phyloP scores from a whole-genome alignment of 2,113 vertebrate genomes.

The Leptosomus discolor region DNA sequence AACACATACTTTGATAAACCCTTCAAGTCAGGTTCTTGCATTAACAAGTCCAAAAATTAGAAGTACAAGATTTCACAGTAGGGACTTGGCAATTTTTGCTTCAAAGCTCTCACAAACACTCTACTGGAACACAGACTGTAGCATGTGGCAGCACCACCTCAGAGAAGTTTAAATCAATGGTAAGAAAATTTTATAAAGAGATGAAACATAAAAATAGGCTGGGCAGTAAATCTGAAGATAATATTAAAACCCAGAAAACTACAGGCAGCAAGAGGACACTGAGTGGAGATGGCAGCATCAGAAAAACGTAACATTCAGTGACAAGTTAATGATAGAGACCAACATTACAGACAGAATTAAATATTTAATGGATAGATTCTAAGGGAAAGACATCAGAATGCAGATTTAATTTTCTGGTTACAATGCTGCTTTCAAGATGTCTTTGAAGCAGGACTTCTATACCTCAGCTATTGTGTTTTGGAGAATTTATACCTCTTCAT shows the following conservation, averaged over 20 bases:
- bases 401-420: background rate
- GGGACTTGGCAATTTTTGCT: background rate
- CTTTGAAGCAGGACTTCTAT: background rate
- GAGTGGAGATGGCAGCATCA: background rate
- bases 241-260: background rate
- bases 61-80: background rate
- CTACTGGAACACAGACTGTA: fast-evolving
- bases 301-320: background rate
- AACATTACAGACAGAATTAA: background rate
- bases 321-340: background rate
- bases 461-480: background rate
- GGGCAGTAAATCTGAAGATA: background rate
- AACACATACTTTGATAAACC: background rate
- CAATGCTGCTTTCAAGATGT: background rate
- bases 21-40: background rate
- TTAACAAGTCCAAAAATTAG: background rate
- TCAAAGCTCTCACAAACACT: background rate
- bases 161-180: background rate
- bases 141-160: background rate
- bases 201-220: background rate
- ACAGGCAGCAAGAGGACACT: background rate
- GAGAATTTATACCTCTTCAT: background rate
- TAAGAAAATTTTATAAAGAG: background rate
- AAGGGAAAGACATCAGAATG: background rate
- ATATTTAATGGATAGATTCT: background rate